Base-by-base conservation (phyloP, 2,888 invertebrate genomes). In the Netelia virgata region DNA sequence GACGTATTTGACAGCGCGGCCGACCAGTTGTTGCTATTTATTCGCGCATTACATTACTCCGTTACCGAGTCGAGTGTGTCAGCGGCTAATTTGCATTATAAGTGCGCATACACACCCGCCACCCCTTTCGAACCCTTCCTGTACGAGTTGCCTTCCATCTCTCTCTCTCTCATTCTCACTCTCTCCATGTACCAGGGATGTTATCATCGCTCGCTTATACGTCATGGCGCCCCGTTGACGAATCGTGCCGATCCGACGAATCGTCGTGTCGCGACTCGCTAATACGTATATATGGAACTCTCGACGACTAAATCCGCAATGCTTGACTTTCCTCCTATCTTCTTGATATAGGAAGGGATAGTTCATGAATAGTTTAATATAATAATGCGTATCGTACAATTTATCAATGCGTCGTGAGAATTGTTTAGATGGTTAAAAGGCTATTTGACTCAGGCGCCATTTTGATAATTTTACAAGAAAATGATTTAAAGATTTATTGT, bases 11-110 rank as follows among this genome's bases (percentile, higher is more conserved):
- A 93, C 93, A 93, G 91, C 87, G 89, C 89, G 90, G 91, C 92
- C 90, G 91, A 91, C 92, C 93, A 93, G 93, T 93, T 93, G 93
- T 93, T 93, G 93, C 93, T 93, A 93, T 93, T 93, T 93, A 93
- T 93, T 93, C 92, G 91, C 92, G 91, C 92, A 93, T 93, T 93
- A 93, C 93, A 93, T 93, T 92, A 92, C 92, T 91, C 90, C 91
- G 92, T 92, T 92, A 92, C 92, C 91, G 91, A 91, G 91, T 92
- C 90, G 91, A 93, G 92, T 92, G 92, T 92, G 86, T 85, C 87
- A 86, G 85, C 91, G 90, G 92, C 91, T 93, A 92, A 93, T 93
- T 93, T 93, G 93, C 93, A 93, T 93, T 92, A 93, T 92, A 93
- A 93, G 93, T 93, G 92, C 91, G 74, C 66, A 80, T 41, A 53